phyloP scores from a whole-genome alignment of 2,113 vertebrate species.

The Oncorhynchus masou region DNA sequence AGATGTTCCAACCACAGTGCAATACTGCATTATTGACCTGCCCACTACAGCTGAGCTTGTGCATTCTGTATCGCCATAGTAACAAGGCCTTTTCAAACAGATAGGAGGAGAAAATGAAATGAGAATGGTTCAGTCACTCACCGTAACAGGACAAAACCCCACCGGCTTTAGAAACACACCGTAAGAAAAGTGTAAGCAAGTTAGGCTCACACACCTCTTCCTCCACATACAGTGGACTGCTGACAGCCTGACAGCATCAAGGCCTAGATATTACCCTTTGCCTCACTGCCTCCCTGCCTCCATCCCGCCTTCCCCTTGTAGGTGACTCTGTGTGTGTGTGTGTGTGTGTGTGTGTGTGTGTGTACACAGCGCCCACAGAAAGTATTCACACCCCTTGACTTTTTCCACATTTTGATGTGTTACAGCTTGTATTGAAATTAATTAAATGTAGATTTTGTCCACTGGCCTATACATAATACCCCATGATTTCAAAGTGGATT shows the following conservation, averaged over 20 bases:
- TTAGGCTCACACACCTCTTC: neutral
- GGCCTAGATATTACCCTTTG: neutral
- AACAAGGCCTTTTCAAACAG: constrained; percentile 21
- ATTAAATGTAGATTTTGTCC: too few relatives aligned
- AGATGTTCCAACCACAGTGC: neutral
- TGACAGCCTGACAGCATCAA: neutral
- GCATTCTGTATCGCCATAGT: constrained; percentile 8
- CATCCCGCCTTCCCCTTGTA: neutral
- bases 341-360: too few relatives aligned
- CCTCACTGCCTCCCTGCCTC: neutral
- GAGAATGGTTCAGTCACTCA: neutral
- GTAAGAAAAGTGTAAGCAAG: neutral
- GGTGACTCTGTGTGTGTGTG: neutral
- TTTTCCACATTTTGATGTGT: too few relatives aligned
- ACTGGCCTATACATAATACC: too few relatives aligned
- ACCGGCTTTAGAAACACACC: neutral
- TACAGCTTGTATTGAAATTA: too few relatives aligned
- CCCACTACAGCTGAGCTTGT: neutral
- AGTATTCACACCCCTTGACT: too few relatives aligned
- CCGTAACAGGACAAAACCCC: neutral
- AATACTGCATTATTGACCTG: neutral
- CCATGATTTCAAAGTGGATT: too few relatives aligned
- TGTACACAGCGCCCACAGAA: too few relatives aligned
- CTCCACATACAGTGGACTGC: neutral
- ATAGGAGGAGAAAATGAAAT: constrained; percentile 10